Conservation (phyloP, 2,797 vertebrate genomes). For the Potorous gilbertii region DNA sequence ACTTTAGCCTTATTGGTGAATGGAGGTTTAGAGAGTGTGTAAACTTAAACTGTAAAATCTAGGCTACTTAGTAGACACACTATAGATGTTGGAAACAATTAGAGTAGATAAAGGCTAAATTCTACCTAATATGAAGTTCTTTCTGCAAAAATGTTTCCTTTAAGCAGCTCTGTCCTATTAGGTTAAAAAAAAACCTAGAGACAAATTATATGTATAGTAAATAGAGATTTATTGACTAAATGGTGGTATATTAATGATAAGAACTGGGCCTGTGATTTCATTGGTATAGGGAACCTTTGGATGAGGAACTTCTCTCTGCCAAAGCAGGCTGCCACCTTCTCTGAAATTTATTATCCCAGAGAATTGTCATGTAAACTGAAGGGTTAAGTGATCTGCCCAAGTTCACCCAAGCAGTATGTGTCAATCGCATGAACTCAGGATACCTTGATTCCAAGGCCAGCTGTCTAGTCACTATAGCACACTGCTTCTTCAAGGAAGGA, state of each 20-base stretch:
- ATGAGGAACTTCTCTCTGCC: neutral
- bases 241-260: neutral
- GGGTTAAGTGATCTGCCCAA: neutral
- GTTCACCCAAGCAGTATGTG: neutral
- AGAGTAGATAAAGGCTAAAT: neutral
- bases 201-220: neutral
- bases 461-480: neutral
- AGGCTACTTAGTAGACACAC: neutral
- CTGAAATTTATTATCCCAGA: neutral
- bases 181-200: neutral
- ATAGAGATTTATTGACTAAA: neutral
- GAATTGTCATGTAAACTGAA: neutral
- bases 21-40: neutral
- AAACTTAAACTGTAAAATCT: neutral
- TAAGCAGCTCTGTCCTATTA: neutral
- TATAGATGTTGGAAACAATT: neutral
- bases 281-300: neutral
- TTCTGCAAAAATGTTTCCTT: neutral
- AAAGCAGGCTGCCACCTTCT: neutral
- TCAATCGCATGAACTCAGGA: neutral
- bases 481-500: neutral
- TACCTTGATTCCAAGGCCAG: neutral
- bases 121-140: neutral
- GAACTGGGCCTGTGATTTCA: neutral
- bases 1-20: neutral